Base-by-base conservation (phyloP, 2,888 invertebrate species). In the Orchesellides sinensis region DNA sequence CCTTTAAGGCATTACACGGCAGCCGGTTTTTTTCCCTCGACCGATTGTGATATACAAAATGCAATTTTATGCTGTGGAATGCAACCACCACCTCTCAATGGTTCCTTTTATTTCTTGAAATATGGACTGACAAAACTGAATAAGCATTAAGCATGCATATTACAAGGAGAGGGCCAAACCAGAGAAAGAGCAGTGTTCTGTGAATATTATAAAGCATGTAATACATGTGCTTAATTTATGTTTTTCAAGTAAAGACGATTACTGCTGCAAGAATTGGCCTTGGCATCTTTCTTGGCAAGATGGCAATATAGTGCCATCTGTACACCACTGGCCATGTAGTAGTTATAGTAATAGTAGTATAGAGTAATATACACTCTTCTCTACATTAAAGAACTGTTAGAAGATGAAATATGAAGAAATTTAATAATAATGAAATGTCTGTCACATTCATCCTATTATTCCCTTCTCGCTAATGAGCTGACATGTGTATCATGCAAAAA, bases 401-500 rank as follows among this genome's bases (percentile, higher is more conserved):
- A 73, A 80, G 73, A 80, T 73, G 73, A 80, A 73, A 73, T 80
- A 80, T 80, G 72, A 80, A 80, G 80, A 80, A 80, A 80, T 80
- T 80, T 80, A 80, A 80, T 80, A 80, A 80, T 80, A 80, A 80
- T 80, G 80, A 80, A 79, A 80, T 80, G 80, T 80, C 80, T 80
- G 80, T 80, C 80, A 80, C 73, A 80, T 80, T 80, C 73, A 80
- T 80, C 80, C 80, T 72, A 73, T 80, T 80, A 72, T 80, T 80
- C 80, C 79, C 68, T 80, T 73, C 80, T 80, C 80, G 68, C 80
- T 80, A 80, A 80, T 80, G 80, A 80, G 80, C 80, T 80, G 80
- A 80, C 80, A 80, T 80, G 72, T 80, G 80, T 72, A 80, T 80
- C 80, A 73, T 73, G 65, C 54, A 65, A 70, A 78, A 49, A 61